Percentiles rank a stretch among this genome's conserved stretches.
These are phyloP conservation scores for Pseudobourletiella spinata DNA, from an alignment of 1,140 invertebrate species.

Conservation along the genomic window DNA sequence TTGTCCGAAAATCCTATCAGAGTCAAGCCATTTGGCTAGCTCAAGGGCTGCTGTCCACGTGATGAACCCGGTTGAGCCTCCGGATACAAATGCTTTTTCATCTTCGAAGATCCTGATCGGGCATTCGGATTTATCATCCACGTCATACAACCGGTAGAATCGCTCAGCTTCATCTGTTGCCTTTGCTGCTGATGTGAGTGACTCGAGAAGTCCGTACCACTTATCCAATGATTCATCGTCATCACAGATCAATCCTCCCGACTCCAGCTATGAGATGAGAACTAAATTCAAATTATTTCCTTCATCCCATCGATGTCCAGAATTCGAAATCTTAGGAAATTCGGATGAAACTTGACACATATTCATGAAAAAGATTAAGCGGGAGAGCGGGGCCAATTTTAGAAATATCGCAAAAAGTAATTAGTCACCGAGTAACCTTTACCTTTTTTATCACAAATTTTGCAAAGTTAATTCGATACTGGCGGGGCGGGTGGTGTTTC, in stretches of 20 bases:
- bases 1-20: neutral
- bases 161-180: neutral
- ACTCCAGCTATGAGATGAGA: neutral
- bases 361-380: neutral
- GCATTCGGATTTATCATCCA: neutral
- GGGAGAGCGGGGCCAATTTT: neutral
- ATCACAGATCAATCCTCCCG: neutral
- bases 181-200: neutral
- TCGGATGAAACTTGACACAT: neutral
- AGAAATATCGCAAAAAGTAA: neutral
- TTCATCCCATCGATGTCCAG: neutral
- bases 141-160: neutral
- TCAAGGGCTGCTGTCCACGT: neutral
- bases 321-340: neutral
- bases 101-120: constrained; percentile 10
- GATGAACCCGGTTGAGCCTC: constrained; percentile 3
- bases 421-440: neutral
- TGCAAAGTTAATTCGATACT: no score
- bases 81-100: neutral
- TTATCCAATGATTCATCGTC: neutral
- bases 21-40: neutral
- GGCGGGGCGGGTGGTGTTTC: no score
- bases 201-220: neutral
- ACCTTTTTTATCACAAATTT: neutral
- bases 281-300: neutral